Evolutionary conservation across 2,888 invertebrate genomes (phyloP).

Genomic region (Adelphocoris suturalis): DNA sequence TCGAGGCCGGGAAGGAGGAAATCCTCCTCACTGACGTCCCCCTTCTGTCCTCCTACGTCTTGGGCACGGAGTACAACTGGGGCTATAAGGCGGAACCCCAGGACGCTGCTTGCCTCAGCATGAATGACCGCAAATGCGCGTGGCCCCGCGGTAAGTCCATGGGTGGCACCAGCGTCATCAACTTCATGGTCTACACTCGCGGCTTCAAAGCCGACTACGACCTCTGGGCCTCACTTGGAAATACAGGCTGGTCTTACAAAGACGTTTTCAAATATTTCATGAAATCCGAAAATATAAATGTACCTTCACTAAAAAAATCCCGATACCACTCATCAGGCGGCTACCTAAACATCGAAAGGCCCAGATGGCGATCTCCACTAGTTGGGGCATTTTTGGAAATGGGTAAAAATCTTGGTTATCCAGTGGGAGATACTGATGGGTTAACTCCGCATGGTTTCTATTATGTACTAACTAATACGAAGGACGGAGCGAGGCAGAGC

Average conservation of each 20-base stretch:
- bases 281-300: constrained; percentile 77
- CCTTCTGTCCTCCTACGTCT: constrained; percentile 78
- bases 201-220: constrained; percentile 81
- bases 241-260: constrained; percentile 79
- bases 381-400: constrained; percentile 82
- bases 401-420: constrained; percentile 84
- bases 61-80: constrained; percentile 78
- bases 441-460: constrained; percentile 84
- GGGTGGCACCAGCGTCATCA: constrained; percentile 81
- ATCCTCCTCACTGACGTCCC: constrained; percentile 80
- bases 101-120: constrained; percentile 77
- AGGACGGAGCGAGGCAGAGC: constrained; percentile 83
- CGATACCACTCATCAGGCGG: constrained; percentile 83
- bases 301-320: constrained; percentile 77
- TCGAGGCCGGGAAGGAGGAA: constrained; percentile 80
- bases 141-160: constrained; percentile 80
- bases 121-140: constrained; percentile 76
- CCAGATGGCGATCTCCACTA: constrained; percentile 80
- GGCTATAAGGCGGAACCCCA: constrained; percentile 80
- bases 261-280: constrained; percentile 78
- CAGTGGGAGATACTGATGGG: constrained; percentile 83
- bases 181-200: constrained; percentile 81
- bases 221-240: constrained; percentile 80
- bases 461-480: constrained; percentile 83
- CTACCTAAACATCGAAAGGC: constrained; percentile 82